A percentile compares a stretch with the other conserved stretches of the same genome.
Evolutionary conservation across 1,140 invertebrate species (phyloP).

Genomic region (Cydia strobilella): DNA sequence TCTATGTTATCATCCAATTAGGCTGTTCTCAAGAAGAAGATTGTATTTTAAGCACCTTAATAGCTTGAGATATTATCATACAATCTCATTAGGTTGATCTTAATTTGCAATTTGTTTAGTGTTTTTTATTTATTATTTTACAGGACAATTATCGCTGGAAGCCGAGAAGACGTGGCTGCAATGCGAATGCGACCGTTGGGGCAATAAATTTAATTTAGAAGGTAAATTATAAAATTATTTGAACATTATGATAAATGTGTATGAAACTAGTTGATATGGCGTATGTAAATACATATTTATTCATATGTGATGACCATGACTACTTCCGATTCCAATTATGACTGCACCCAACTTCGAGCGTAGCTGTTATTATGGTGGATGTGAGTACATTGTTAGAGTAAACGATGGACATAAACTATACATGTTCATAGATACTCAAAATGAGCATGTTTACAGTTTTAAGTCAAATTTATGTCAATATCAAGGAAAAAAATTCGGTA

Average conservation of each 20-base stretch:
- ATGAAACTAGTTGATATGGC: neutral
- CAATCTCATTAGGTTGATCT: neutral
- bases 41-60: neutral
- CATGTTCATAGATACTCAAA: no score
- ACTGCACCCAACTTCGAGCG: neutral
- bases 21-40: neutral
- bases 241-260: neutral
- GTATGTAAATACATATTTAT: neutral
- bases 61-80: neutral
- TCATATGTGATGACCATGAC: neutral
- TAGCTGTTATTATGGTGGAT: neutral
- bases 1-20: neutral
- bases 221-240: constrained; percentile 80
- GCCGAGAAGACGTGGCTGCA: constrained; percentile 93
- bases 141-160: constrained; percentile 91
- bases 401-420: neutral
- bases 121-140: constrained; percentile 52
- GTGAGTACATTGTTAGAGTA: neutral
- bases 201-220: constrained; percentile 89
- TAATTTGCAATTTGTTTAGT: neutral
- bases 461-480: no score
- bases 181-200: constrained; percentile 92
- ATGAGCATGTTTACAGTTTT: no score
- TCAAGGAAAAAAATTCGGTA: no score
- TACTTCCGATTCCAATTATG: neutral